Evolutionary conservation across 2,113 vertebrate species (phyloP), one percentile per base, ranked within the genome.

Genomic region (Sigmodon hispidus): DNA sequence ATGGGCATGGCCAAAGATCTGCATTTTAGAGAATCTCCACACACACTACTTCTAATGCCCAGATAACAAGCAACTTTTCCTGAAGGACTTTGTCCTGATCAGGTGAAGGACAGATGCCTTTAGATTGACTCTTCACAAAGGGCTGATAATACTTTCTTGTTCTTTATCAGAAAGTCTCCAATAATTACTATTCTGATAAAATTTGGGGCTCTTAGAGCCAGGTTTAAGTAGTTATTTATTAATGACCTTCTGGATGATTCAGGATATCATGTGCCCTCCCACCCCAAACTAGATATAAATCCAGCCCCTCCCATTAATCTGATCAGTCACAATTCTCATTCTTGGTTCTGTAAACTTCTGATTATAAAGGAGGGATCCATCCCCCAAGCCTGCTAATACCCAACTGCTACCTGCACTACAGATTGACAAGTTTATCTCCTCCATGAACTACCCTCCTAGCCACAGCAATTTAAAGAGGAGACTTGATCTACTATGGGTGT

Each of bases 391-490:
- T 70, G 65, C 34, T n/a, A 50, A n/a, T 29, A 50, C 61, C 48
- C 48, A 87, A 12, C 12, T 70, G 12, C 34, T 87, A 7, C 45
- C 48, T 45, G 59, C 19, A 19, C 26, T 34, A 12, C 0, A 3
- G 43, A 34, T 22, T 34, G 15, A 0, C 83, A 36, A 75, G 61
- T 40, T 55, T 9, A 7, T 61, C 8, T 96, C n/a, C 57, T 96
- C 67, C 83, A 43, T 94, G 52, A 79, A 90, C 45, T 90, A 59
- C 79, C 97, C 43, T 96, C 22, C 24, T 83, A 26, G 92, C 92
- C 86, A 40, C 7, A 93, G 90, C 9, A 89, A 73, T 94, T 96
- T 95, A 81, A 89, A 92, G 96, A 97, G 61, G 45, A 89, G 16
- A 52, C 92, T 95, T 7, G 0, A 72, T 80, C 91, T 90, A 36